Base-by-base conservation (phyloP, 2,113 vertebrate genomes). In the Piprites chloris region DNA sequence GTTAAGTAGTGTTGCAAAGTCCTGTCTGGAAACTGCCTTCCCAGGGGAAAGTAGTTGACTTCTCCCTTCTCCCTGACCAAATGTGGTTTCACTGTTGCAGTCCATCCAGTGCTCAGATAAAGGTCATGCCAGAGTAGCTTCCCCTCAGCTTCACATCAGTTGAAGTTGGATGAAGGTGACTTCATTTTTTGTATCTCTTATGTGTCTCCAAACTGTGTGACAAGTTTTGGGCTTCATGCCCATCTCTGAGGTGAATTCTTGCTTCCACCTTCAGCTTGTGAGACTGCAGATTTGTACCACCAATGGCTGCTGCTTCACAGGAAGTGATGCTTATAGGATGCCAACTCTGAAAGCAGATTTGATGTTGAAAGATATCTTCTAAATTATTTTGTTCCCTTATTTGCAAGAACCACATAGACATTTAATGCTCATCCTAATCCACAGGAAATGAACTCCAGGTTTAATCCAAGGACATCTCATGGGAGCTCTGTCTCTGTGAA, bases 401-500 rank as follows among this genome's bases (percentile, higher is more conserved):
- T 77, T 72, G 50, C 33, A 77, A 74, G 67, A 93, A 77, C 42
- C 46, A 77, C 67, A 28, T 74, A 47, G 42, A 9, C 39, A 30
- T 83, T 90, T 95, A 83, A 74, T 83, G 37, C 20, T 79, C 44
- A 82, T 53, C 26, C 14, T 89, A 69, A 66, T 85, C 74, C 65
- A 52, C 56, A 37, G 81, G 87, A 94, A 93, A 82, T 89, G 26
- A 91, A 76, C 46, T 93, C 62, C 71, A 87, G 39, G 69, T 82
- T 96, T 67, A 91, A 76, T 87, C 19, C 66, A 58, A 79, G 63
- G 78, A 16, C 20, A 18, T 69, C 23, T 66, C 30, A 73, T 39
- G 50, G 63, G 49, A 90, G 47, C 52, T 50, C 5, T 18, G 10
- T 50, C 23, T 90, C 42, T 94, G 37, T 82, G 65, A 87, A 93